Base-by-base conservation (phyloP, 2,797 vertebrate species). In the Telmatherina bonti region DNA sequence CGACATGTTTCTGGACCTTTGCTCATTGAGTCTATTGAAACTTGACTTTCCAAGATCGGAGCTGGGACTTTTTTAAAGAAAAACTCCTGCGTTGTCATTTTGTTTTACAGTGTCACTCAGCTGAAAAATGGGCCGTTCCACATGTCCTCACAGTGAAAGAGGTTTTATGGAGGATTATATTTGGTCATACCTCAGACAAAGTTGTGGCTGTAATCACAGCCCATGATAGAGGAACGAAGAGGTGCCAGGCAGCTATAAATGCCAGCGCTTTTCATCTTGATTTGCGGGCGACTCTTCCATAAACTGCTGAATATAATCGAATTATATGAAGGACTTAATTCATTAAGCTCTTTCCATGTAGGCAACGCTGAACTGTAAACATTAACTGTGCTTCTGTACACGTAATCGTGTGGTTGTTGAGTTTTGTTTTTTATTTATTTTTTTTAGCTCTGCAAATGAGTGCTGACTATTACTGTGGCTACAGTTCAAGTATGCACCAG, bases 201-300 rank as follows among this genome's bases (percentile, higher is more conserved):
- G 78, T 81, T 87, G 73, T 89, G 83, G 78, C 83, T 81, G 85
- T 78, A 85, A 88, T 88, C 82, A 90, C 85, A 89, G 59, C 76
- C 76, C 45, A 62, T 67, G 69, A 73, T 67, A 51, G 36, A 71
- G 67, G 57, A 57, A 76, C 49, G 13, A 4, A 12, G 60, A 76
- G 60, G 72, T 86, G 76, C 63, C 79, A 82, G 78, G 66, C 29
- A 16, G 67, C 68, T 84, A 51, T 72, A 77, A 84, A 91, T 74
- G 78, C 83, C 74, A 67, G 33, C 60, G 74, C 76, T 78, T 84
- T 73, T 30, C 1, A 7, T 59, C 67, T 76, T 64, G 51, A 81
- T 85, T 83, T 61, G 24, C 49, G 27, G 53, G 24, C 77, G 55
- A 33, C 57, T 67, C 58, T 57, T 65, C 35, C 27, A 53, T 55